Evolutionary conservation across 2,113 vertebrate species (phyloP).

Genomic region (Phoenicopterus ruber): DNA sequence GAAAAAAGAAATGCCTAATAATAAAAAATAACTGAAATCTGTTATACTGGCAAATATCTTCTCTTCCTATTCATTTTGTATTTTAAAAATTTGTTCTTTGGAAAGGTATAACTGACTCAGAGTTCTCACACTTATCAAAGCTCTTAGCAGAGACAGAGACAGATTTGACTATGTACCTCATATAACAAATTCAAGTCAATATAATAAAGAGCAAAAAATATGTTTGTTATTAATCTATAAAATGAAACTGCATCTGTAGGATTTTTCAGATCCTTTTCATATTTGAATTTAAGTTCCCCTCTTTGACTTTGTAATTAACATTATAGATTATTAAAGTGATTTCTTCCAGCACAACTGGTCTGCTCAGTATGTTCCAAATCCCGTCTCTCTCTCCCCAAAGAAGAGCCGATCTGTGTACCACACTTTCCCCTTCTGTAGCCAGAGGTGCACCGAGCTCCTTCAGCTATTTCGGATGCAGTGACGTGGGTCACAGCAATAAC

Average conservation of each 20-base stretch:
- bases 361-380: neutral
- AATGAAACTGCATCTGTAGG: neutral
- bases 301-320: neutral
- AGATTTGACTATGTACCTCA: neutral
- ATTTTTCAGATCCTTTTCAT: neutral
- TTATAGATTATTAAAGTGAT: neutral
- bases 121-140: neutral
- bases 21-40: neutral
- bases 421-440: neutral
- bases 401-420: neutral
- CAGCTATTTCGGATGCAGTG: neutral
- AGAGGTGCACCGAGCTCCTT: neutral
- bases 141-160: neutral
- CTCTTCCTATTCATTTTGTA: neutral
- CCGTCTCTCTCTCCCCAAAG: neutral
- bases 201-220: neutral
- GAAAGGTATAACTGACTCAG: neutral
- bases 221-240: neutral
- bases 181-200: neutral
- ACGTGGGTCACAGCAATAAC: neutral
- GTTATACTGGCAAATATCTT: neutral
- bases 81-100: neutral
- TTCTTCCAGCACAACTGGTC: neutral
- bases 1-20: neutral
- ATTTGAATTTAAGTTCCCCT: neutral